Evolutionary conservation across 2,797 vertebrate genomes (phyloP).

Genomic region (Catostomus latipinnis): DNA sequence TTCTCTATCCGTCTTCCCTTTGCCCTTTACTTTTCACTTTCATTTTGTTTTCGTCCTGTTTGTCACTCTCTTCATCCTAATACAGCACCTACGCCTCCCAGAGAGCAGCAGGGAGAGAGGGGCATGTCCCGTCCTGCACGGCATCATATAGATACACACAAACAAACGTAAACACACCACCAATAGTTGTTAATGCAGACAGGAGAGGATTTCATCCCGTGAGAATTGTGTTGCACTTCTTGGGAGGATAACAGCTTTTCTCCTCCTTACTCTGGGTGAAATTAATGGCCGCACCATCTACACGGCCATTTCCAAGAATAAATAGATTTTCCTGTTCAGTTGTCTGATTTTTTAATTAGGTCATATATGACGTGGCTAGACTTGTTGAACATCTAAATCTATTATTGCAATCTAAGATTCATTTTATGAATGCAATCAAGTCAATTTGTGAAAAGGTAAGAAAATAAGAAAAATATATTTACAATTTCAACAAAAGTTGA

Average conservation of each 20-base stretch:
- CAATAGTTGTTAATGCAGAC: slow-evolving; percentile 32
- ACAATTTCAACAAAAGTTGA: too few relatives aligned
- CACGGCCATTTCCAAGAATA: slow-evolving; percentile 15
- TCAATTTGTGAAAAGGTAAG: neutral
- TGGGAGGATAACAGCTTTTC: slow-evolving; percentile 41
- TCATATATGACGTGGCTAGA: neutral
- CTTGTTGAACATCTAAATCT: neutral
- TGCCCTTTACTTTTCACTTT: slow-evolving; percentile 36
- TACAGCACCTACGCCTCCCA: slow-evolving; percentile 37
- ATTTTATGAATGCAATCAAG: neutral
- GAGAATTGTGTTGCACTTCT: slow-evolving; percentile 40
- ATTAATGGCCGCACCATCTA: slow-evolving; percentile 15
- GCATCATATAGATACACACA: slow-evolving; percentile 34
- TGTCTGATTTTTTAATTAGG: slow-evolving; percentile 1
- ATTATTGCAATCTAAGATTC: neutral
- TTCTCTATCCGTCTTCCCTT: slow-evolving; percentile 32
- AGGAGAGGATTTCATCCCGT: slow-evolving; percentile 41
- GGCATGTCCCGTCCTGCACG: slow-evolving; percentile 34
- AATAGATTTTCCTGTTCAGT: slow-evolving; percentile 14
- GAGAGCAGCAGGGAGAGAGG: slow-evolving; percentile 13
- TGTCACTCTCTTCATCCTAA: slow-evolving; percentile 41
- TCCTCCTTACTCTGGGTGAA: slow-evolving; percentile 25
- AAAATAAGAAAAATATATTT: neutral
- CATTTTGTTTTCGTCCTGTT: slow-evolving; percentile 25
- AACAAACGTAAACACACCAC: slow-evolving; percentile 11